phyloP scores from a whole-genome alignment of 2,113 vertebrate genomes.

The Nothocercus nigrocapillus region DNA sequence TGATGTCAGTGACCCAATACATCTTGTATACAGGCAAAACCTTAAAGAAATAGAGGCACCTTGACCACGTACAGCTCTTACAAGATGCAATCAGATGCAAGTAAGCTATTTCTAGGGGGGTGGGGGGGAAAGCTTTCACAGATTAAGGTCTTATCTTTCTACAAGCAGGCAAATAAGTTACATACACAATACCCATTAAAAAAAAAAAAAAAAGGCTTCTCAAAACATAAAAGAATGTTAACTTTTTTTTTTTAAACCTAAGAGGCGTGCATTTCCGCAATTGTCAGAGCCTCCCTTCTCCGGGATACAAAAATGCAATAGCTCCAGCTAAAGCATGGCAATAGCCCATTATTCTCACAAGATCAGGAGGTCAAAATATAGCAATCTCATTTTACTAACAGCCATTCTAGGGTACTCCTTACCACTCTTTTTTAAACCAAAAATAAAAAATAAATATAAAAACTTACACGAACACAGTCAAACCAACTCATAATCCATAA shows the following conservation, averaged over 20 bases:
- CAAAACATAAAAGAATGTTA: background rate
- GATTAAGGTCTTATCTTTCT: background rate
- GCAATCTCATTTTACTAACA: background rate
- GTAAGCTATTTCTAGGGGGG: too few species aligned
- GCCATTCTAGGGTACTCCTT: background rate
- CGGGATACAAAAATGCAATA: background rate
- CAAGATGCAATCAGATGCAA: background rate
- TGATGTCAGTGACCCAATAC: background rate
- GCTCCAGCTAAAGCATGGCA: background rate
- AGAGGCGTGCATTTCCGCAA: fast-evolving
- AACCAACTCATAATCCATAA: background rate
- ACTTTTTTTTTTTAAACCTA: too few species aligned
- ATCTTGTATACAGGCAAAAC: background rate
- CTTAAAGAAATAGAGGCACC: background rate
- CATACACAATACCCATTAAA: background rate
- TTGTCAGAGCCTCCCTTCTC: background rate
- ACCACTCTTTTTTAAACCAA: too few species aligned
- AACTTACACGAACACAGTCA: too few species aligned
- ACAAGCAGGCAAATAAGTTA: background rate
- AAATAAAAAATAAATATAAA: too few species aligned
- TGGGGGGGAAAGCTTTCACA: too few species aligned
- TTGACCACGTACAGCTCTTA: background rate
- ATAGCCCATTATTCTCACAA: background rate
- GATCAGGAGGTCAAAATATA: background rate
- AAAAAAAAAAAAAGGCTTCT: fast-evolving